phyloP scores from a whole-genome alignment of 2,113 vertebrate species.

The Gambusia holbrooki region DNA sequence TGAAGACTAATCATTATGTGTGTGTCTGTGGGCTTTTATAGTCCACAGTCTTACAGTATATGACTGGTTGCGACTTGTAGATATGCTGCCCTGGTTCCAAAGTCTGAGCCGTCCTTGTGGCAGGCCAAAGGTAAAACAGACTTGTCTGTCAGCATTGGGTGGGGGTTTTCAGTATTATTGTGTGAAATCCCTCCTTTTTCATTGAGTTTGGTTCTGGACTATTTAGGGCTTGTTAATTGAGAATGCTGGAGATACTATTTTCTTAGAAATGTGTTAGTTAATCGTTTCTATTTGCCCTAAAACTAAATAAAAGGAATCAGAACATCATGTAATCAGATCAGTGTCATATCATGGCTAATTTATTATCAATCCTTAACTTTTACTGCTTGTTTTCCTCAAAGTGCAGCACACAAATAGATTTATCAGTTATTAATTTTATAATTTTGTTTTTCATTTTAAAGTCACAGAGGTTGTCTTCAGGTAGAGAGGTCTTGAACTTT shows the following conservation, averaged over 20 bases:
- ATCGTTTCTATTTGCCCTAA: neutral
- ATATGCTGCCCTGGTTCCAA: slow-evolving; percentile 75
- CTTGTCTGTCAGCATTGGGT: slow-evolving; percentile 71
- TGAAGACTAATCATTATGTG: slow-evolving; percentile 64
- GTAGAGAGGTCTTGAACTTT: neutral
- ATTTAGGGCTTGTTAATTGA: neutral
- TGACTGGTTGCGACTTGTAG: slow-evolving; percentile 55
- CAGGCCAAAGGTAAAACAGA: slow-evolving; percentile 79
- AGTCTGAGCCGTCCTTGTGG: slow-evolving; percentile 78
- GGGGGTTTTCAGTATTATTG: slow-evolving; percentile 52
- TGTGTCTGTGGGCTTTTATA: slow-evolving; percentile 69
- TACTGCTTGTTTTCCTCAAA: slow-evolving; percentile 37
- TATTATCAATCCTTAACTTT: slow-evolving; percentile 32
- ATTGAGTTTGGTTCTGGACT: neutral
- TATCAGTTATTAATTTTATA: neutral
- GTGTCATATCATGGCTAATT: slow-evolving; percentile 11
- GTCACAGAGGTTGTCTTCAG: neutral
- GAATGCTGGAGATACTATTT: neutral
- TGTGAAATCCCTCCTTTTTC: slow-evolving; percentile 7
- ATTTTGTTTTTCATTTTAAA: neutral
- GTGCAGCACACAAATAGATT: slow-evolving; percentile 10
- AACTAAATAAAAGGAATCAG: neutral
- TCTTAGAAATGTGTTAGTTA: neutral
- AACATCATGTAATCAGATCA: slow-evolving; percentile 19
- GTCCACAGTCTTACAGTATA: slow-evolving; percentile 33